phyloP scores from a whole-genome alignment of 2,888 invertebrate species.

The Heliconius erato region DNA sequence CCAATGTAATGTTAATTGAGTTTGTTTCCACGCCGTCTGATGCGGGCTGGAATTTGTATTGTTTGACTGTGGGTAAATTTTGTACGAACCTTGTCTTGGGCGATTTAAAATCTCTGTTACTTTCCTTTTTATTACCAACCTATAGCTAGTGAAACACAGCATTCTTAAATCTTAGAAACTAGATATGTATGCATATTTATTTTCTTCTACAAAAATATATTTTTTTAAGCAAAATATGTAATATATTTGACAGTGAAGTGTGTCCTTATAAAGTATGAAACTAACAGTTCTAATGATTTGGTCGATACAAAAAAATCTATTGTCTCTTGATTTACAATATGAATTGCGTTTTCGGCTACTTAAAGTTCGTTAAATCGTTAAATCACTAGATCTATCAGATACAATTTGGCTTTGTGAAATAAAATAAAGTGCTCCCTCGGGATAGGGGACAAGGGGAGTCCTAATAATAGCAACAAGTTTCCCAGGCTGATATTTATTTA shows the following conservation, averaged over 20 bases:
- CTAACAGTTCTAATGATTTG: too few relatives aligned
- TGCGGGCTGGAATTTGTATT: constrained; percentile 38
- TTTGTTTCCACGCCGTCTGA: constrained; percentile 46
- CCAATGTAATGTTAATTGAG: constrained; percentile 45
- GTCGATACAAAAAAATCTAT: too few relatives aligned
- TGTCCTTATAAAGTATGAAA: too few relatives aligned
- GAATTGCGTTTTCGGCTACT: too few relatives aligned
- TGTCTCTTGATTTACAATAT: too few relatives aligned
- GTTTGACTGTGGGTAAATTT: constrained; percentile 27
- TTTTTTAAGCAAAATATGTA: too few relatives aligned
- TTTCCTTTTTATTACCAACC: neutral
- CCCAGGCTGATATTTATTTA: neutral
- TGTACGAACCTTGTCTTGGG: neutral
- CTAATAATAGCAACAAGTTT: neutral
- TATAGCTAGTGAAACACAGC: neutral
- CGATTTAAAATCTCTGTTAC: neutral
- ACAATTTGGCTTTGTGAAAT: neutral
- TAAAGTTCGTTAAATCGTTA: too few relatives aligned
- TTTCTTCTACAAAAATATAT: neutral
- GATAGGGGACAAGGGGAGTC: neutral
- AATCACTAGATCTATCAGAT: neutral
- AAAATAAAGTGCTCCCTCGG: neutral
- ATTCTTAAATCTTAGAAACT: neutral
- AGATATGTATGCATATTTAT: too few relatives aligned
- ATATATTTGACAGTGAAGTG: neutral